phyloP scores from a whole-genome alignment of 2,113 vertebrate genomes.

The Neoarius graeffei region DNA sequence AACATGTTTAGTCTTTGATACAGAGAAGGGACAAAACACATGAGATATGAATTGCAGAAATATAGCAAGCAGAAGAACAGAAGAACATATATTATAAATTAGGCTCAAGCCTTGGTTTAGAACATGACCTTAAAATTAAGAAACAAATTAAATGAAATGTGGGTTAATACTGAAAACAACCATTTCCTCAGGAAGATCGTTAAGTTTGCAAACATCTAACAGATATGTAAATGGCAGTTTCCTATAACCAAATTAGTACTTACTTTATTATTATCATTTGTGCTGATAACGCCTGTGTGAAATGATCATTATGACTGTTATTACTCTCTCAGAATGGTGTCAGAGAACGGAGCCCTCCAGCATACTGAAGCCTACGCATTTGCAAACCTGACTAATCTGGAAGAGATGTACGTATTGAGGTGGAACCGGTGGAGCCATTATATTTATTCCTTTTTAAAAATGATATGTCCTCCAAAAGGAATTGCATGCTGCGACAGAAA shows the following conservation, averaged over 20 bases:
- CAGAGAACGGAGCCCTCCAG: conserved; percentile 63
- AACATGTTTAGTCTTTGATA: conserved; percentile 62
- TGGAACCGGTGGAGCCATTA: background rate
- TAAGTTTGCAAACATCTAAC: background rate
- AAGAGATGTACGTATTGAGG: conserved; percentile 65
- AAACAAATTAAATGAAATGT: background rate
- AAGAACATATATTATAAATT: conserved; percentile 21
- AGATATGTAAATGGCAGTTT: background rate
- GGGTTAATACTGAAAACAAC: background rate
- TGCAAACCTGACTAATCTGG: conserved; percentile 66
- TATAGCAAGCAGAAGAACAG: conserved; percentile 5
- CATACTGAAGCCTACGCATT: conserved; percentile 65
- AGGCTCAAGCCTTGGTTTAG: background rate
- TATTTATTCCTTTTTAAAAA: background rate
- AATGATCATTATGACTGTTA: conserved; percentile 27
- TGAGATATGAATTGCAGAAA: conserved; percentile 50
- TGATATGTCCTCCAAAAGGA: background rate
- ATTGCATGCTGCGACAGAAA: too few species aligned
- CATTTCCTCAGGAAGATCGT: background rate
- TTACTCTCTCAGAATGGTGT: conserved; percentile 61
- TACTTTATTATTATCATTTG: conserved; percentile 10
- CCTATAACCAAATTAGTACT: background rate
- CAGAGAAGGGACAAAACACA: conserved; percentile 56
- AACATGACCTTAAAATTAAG: background rate
- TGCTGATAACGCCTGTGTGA: conserved; percentile 1